A percentile compares a stretch with the other conserved stretches of the same genome.
Evolutionary conservation across 2,113 vertebrate species (phyloP).

Genomic region (Hystrix brachyura): DNA sequence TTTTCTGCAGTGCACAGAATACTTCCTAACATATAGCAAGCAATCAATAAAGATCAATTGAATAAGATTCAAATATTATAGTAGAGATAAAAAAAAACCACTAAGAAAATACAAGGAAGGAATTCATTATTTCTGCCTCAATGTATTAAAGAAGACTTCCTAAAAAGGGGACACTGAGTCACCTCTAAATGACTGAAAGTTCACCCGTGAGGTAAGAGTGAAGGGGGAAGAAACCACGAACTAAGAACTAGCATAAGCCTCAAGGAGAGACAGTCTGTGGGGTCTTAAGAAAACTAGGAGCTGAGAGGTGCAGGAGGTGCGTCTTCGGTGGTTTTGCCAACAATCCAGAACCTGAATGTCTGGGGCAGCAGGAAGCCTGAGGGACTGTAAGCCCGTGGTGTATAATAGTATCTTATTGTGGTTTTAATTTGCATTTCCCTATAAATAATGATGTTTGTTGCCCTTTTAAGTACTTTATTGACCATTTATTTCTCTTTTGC

Average conservation of each 20-base stretch:
- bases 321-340: background rate
- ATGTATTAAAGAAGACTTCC: background rate
- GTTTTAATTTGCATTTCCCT: background rate
- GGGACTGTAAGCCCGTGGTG: background rate
- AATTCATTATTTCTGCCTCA: constrained; percentile 11
- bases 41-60: background rate
- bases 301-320: background rate
- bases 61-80: background rate
- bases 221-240: background rate
- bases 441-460: background rate
- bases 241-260: background rate
- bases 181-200: background rate
- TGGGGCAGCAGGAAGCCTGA: background rate
- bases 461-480: background rate
- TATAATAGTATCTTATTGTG: background rate
- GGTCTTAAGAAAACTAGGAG: background rate
- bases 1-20: background rate
- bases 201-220: background rate
- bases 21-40: background rate
- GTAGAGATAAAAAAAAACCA: background rate
- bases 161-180: background rate
- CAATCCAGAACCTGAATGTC: background rate
- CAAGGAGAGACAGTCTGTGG: background rate
- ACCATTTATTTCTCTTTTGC: background rate
- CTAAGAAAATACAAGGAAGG: background rate